Evolutionary conservation across 2,113 vertebrate species (phyloP).

Genomic region (Eupsittula cactorum): DNA sequence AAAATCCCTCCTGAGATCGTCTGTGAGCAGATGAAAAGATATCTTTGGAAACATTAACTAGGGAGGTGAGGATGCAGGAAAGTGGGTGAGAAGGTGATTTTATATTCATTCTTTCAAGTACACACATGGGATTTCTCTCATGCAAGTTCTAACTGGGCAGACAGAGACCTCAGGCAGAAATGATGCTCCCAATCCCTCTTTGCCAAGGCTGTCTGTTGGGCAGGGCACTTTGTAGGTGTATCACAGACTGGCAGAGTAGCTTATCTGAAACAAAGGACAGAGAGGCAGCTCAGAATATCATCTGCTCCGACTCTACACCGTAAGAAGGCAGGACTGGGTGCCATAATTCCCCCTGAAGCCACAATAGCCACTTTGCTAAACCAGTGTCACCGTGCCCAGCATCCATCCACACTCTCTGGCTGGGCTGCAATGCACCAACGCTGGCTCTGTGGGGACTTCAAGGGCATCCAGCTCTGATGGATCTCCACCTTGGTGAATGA

Average conservation of each 20-base stretch:
- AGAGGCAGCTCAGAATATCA: not conserved
- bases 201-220: not conserved
- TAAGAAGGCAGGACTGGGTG: not conserved
- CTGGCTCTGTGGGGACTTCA: accelerated
- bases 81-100: not conserved
- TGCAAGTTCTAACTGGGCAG: not conserved
- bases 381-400: not conserved
- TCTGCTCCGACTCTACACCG: not conserved
- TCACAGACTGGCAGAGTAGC: not conserved
- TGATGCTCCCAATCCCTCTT: not conserved
- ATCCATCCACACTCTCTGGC: not conserved
- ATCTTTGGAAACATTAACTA: constrained; percentile 1
- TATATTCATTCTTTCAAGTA: not conserved
- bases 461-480: not conserved
- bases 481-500: not conserved
- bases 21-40: constrained; percentile 15
- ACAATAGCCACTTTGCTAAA: not conserved
- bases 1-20: not conserved
- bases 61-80: not conserved
- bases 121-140: not conserved
- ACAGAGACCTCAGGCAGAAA: not conserved
- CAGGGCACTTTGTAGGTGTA: not conserved
- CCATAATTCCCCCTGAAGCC: not conserved
- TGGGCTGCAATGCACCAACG: accelerated
- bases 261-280: not conserved